These are phyloP conservation scores for Cantharis rustica DNA, from an alignment of 2,888 invertebrate species.

Conservation along the genomic window DNA sequence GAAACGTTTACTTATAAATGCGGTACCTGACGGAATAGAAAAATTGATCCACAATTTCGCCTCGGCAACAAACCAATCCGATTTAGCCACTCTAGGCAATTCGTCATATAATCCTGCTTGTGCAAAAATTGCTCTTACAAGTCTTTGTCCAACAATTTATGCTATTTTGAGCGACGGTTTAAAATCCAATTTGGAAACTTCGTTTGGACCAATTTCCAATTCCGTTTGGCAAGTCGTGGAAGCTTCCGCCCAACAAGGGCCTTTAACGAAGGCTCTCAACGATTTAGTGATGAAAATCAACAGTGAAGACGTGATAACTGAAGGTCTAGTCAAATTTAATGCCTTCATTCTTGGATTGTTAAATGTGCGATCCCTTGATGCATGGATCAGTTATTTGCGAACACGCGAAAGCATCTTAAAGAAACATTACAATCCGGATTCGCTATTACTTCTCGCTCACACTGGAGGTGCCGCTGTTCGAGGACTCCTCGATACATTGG, in stretches of 20 bases:
- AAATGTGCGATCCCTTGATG: conserved; percentile 85
- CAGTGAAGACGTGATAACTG: conserved; percentile 79
- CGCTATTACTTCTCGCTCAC: conserved; percentile 70
- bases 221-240: conserved; percentile 91
- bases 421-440: conserved; percentile 78
- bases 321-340: conserved; percentile 85
- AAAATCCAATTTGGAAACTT: conserved; percentile 77
- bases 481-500: conserved; percentile 72
- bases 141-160: conserved; percentile 82
- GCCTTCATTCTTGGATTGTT: conserved; percentile 86
- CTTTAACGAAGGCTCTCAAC: conserved; percentile 80
- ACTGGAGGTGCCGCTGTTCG: conserved; percentile 65
- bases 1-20: conserved; percentile 71
- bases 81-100: conserved; percentile 64
- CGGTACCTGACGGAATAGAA: conserved; percentile 76
- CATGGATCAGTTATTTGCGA: conserved; percentile 86
- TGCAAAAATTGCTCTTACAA: conserved; percentile 74
- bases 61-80: conserved; percentile 66
- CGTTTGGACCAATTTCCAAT: conserved; percentile 84
- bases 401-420: conserved; percentile 81
- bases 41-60: conserved; percentile 75
- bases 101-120: conserved; percentile 67
- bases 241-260: conserved; percentile 84
- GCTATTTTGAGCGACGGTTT: conserved; percentile 85
- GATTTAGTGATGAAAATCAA: conserved; percentile 84